Percentiles rank a stretch among this genome's conserved stretches.
These are phyloP conservation scores for Chloroceryle aenea DNA, from an alignment of 2,113 vertebrate genomes.

Conservation along the genomic window DNA sequence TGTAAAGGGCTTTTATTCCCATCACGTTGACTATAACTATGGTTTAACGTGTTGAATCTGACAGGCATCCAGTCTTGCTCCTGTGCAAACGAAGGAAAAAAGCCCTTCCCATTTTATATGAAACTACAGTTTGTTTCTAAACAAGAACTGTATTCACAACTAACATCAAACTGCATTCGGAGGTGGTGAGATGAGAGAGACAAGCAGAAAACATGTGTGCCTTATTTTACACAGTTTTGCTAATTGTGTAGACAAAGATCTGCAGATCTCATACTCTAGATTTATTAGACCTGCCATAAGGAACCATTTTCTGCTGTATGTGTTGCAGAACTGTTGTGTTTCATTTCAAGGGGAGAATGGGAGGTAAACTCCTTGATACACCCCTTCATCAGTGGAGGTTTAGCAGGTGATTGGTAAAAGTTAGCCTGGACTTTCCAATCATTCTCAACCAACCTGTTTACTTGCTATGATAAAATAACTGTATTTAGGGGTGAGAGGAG, in stretches of 20 bases:
- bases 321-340: background rate
- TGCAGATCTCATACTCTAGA: background rate
- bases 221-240: background rate
- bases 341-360: background rate
- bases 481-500: background rate
- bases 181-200: background rate
- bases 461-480: background rate
- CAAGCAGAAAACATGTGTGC: fast-evolving
- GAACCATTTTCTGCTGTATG: background rate
- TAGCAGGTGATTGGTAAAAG: background rate
- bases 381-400: fast-evolving
- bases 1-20: background rate
- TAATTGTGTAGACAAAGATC: background rate
- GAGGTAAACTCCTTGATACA: background rate
- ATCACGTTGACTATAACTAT: background rate
- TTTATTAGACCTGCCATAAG: background rate
- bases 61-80: background rate
- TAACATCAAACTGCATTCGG: background rate
- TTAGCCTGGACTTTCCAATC: background rate
- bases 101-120: background rate
- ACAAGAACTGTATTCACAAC: background rate
- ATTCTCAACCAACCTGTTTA: background rate
- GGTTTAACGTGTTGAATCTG: background rate
- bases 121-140: background rate
- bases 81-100: background rate